Evolutionary conservation across 2,797 vertebrate species (phyloP).

Genomic region (Triplophysa bombifrons): DNA sequence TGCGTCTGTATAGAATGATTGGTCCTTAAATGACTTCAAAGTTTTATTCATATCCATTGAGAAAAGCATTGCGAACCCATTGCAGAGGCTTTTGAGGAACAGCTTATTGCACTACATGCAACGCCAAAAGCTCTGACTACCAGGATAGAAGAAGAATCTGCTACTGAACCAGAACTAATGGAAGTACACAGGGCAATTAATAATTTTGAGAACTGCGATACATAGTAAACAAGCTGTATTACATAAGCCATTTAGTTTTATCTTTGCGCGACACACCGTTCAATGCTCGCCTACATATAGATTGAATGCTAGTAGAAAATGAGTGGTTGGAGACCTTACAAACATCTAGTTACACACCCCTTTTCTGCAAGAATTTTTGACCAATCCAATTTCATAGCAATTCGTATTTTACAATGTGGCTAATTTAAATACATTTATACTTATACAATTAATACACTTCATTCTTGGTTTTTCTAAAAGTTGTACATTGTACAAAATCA

Average conservation of each 20-base stretch:
- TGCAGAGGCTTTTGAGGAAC: slow-evolving; percentile 28
- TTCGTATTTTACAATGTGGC: too few relatives aligned
- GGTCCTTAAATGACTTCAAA: slow-evolving; percentile 38
- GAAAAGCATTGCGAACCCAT: slow-evolving; percentile 38
- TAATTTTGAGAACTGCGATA: slow-evolving; percentile 7
- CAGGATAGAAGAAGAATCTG: not conserved
- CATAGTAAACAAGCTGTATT: slow-evolving; percentile 9
- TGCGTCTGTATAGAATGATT: slow-evolving; percentile 26
- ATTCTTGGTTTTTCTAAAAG: too few relatives aligned
- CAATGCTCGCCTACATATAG: not conserved
- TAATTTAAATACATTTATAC: too few relatives aligned
- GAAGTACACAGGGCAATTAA: slow-evolving; percentile 6
- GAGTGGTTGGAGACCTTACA: not conserved
- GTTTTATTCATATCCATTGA: slow-evolving; percentile 24
- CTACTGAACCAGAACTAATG: slow-evolving; percentile 11
- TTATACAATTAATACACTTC: too few relatives aligned
- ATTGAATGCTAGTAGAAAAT: not conserved
- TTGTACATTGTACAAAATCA: not conserved
- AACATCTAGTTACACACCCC: not conserved
- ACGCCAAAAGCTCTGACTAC: not conserved
- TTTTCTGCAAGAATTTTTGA: not conserved
- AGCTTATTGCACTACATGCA: not conserved
- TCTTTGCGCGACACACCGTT: not conserved
- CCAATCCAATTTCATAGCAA: too few relatives aligned
- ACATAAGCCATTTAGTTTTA: not conserved